phyloP scores from a whole-genome alignment of 2,888 invertebrate genomes.

The Thereva nobilitata region DNA sequence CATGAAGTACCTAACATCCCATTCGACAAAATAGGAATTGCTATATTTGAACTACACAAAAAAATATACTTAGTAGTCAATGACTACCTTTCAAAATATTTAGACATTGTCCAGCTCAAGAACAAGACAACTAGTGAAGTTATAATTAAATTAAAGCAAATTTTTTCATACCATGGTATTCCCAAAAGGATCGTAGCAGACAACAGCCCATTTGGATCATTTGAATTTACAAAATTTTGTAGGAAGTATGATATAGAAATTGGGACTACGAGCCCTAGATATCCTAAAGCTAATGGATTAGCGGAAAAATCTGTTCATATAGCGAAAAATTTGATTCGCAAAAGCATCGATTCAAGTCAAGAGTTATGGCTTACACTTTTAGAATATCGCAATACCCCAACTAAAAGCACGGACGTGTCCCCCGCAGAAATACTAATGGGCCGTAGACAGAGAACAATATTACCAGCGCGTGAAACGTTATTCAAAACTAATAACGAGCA shows the following conservation, averaged over 20 bases:
- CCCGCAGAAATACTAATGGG: constrained; percentile 9
- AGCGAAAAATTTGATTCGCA: too few species aligned
- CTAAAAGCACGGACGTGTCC: neutral
- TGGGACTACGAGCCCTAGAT: constrained; percentile 41
- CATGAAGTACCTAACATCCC: too few species aligned
- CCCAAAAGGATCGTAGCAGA: constrained; percentile 42
- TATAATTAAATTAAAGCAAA: neutral
- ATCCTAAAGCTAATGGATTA: constrained; percentile 12
- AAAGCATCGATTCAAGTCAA: neutral
- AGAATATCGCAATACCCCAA: constrained; percentile 15
- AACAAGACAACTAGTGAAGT: neutral
- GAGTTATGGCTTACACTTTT: constrained; percentile 1
- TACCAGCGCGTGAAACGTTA: neutral
- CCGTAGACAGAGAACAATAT: neutral
- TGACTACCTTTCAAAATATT: too few species aligned
- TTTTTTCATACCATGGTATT: constrained; percentile 39
- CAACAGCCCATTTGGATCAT: too few species aligned
- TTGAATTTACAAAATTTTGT: constrained; percentile 44
- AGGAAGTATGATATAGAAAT: constrained; percentile 41
- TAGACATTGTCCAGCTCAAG: too few species aligned
- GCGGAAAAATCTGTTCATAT: neutral
- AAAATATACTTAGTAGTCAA: too few species aligned
- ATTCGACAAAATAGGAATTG: too few species aligned
- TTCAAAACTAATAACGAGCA: neutral
- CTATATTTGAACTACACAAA: too few species aligned